Percentiles rank a stretch among this genome's conserved stretches.
Evolutionary conservation across 64 coral and sea anemone species (phyloP).

Genomic region (Orbicella faveolata): DNA sequence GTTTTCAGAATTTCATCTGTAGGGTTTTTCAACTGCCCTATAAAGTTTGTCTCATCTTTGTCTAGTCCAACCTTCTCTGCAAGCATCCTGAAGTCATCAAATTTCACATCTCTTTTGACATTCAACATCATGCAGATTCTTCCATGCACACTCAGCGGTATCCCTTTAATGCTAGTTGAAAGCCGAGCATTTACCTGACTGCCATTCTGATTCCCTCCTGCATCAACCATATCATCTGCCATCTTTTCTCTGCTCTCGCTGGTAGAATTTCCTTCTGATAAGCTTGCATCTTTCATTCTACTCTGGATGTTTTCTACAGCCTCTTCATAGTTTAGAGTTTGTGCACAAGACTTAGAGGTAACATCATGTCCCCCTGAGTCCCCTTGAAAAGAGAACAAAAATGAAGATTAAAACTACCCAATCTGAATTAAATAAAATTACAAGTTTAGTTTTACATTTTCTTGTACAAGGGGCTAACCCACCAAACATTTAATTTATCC

Average conservation of each 20-base stretch:
- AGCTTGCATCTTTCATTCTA: not conserved
- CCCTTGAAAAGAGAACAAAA: not conserved
- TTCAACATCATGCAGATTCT: not conserved
- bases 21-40: not conserved
- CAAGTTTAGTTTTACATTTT: too few relatives aligned
- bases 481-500: too few relatives aligned
- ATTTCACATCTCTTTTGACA: not conserved
- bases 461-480: too few relatives aligned
- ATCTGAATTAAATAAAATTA: too few relatives aligned
- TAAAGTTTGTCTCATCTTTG: not conserved
- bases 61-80: conserved; percentile 22
- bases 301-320: not conserved
- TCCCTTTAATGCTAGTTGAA: not conserved
- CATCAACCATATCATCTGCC: not conserved
- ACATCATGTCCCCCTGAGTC: not conserved
- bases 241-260: not conserved
- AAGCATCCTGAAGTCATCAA: conserved; percentile 34
- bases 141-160: not conserved
- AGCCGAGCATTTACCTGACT: not conserved
- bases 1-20: conserved; percentile 17
- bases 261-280: not conserved
- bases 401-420: not conserved
- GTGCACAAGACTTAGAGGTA: not conserved
- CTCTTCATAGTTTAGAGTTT: not conserved
- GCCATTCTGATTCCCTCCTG: not conserved